Evolutionary conservation across 2,888 invertebrate species (phyloP).

Genomic region (Dendrolimus pini): DNA sequence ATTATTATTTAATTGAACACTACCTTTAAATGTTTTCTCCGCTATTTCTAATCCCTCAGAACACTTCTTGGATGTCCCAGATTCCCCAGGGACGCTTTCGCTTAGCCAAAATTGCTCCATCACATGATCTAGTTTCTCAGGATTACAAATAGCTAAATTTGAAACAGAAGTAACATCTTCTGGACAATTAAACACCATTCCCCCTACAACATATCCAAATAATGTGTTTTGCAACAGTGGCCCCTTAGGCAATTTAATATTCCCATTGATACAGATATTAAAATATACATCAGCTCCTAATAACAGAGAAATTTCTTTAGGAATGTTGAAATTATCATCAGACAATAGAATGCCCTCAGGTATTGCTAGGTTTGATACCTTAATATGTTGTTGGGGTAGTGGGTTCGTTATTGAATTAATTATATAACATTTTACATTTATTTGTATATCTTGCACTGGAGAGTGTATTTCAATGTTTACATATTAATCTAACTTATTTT

Average conservation of each 20-base stretch:
- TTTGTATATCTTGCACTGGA: background rate
- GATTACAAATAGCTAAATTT: background rate
- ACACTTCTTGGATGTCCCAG: background rate
- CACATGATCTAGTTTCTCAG: conserved; percentile 4
- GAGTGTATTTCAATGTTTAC: background rate
- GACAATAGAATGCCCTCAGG: too few species aligned
- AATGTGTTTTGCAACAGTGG: conserved; percentile 1
- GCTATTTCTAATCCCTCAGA: background rate
- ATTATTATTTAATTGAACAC: conserved; percentile 3
- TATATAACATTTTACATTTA: background rate
- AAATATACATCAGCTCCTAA: background rate
- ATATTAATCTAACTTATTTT: too few species aligned
- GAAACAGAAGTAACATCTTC: conserved; percentile 1
- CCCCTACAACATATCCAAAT: conserved; percentile 5
- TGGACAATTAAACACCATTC: conserved; percentile 1
- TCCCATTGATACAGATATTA: background rate
- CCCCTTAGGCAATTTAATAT: background rate
- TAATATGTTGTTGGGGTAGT: background rate
- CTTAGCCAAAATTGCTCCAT: conserved; percentile 3
- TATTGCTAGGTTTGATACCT: background rate
- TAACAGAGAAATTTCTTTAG: background rate
- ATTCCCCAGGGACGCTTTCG: background rate
- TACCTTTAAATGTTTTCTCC: conserved; percentile 1
- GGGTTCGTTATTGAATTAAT: background rate
- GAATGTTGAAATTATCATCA: background rate